Evolutionary conservation across 1,140 invertebrate genomes (phyloP).

Genomic region (Plutomurus gul): DNA sequence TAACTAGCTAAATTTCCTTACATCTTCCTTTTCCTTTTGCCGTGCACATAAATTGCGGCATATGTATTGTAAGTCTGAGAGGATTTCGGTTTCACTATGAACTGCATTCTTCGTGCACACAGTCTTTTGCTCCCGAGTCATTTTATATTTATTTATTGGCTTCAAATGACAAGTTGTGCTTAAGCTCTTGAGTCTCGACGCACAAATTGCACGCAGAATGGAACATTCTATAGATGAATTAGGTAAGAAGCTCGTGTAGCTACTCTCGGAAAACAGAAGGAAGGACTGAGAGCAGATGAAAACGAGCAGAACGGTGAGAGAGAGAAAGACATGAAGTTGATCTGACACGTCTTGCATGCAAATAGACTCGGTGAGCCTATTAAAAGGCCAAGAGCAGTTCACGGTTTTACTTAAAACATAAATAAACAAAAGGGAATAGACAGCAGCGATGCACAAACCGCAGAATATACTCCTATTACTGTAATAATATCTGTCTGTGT

Average conservation of each 20-base stretch:
- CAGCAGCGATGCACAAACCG: not conserved
- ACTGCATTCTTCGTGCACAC: no score
- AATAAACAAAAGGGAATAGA: not conserved
- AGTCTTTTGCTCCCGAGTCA: not conserved
- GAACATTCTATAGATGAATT: not conserved
- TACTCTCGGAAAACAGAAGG: not conserved
- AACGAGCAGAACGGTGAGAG: not conserved
- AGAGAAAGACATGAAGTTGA: not conserved
- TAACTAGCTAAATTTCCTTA: not conserved
- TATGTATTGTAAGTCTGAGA: no score
- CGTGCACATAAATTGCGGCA: no score
- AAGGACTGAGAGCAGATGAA: not conserved
- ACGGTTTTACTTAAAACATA: not conserved
- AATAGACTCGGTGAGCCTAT: not conserved
- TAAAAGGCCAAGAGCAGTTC: not conserved
- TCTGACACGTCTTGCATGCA: not conserved
- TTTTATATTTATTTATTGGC: not conserved
- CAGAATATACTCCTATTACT: not conserved
- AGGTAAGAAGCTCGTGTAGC: not conserved
- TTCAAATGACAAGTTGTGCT: conserved; percentile 18
- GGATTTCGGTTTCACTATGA: no score
- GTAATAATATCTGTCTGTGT: no score
- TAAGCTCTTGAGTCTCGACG: not conserved
- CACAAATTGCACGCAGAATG: not conserved
- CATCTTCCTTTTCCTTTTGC: not conserved